A percentile compares a stretch with the other conserved stretches of the same genome.
phyloP scores from a whole-genome alignment of 1,140 invertebrate genomes.

The Meloidogyne hapla region DNA sequence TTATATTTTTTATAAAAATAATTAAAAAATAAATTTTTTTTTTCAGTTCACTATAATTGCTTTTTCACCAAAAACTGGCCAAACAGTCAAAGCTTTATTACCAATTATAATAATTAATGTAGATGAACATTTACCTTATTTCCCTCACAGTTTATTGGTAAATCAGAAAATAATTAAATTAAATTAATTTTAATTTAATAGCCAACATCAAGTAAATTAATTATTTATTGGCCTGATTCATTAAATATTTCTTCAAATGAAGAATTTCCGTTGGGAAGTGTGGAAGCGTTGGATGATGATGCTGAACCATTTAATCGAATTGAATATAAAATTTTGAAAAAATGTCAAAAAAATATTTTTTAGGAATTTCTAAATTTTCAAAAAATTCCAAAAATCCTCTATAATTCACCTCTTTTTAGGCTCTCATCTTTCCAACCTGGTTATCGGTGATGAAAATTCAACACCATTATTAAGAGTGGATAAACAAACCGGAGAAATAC shows the following conservation, averaged over 20 bases:
- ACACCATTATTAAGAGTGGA: conserved; percentile 23
- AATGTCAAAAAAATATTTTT: conserved; percentile 29
- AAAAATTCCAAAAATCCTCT: conserved; percentile 16
- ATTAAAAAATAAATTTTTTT: background rate
- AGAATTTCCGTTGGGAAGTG: conserved; percentile 21
- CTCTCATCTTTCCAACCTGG: too few relatives aligned
- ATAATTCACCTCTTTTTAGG: background rate
- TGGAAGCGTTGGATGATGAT: conserved; percentile 43
- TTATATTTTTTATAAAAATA: background rate
- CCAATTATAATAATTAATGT: conserved; percentile 39
- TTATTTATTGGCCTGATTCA: background rate
- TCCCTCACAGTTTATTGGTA: conserved; percentile 31
- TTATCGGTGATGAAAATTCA: background rate
- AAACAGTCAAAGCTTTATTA: conserved; percentile 25
- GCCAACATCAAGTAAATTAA: conserved; percentile 5
- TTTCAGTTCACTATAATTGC: conserved; percentile 21
- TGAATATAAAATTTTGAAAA: conserved; percentile 38
- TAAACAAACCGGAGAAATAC: conserved; percentile 12
- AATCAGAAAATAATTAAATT: background rate
- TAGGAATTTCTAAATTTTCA: conserved; percentile 11
- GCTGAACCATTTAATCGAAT: conserved; percentile 37
- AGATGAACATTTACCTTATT: conserved; percentile 41
- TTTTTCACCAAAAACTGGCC: conserved; percentile 8
- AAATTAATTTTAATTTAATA: conserved; percentile 23
- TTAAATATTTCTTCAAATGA: background rate